phyloP scores from a whole-genome alignment of 2,888 invertebrate genomes.

The Cantharis rufa region DNA sequence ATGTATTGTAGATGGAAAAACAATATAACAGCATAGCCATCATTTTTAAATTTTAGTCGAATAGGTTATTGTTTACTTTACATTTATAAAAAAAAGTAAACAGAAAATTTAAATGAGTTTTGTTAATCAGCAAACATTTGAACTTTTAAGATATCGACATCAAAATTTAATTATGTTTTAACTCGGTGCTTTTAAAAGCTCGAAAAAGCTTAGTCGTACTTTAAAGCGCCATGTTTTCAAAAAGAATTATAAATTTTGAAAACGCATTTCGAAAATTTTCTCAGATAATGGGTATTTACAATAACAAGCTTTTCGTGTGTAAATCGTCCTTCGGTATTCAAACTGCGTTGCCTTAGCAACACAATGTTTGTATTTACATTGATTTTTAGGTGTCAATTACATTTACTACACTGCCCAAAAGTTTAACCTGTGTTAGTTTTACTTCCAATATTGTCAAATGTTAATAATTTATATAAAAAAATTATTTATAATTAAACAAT shows the following conservation, averaged over 20 bases:
- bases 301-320: background rate
- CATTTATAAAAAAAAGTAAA: background rate
- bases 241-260: background rate
- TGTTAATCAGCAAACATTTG: background rate
- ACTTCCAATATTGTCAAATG: background rate
- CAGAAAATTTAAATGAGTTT: background rate
- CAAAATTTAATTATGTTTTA: background rate
- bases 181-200: background rate
- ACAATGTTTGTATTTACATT: slow-evolving; percentile 17
- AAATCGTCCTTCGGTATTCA: background rate
- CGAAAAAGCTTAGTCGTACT: background rate
- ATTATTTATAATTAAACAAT: background rate
- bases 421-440: background rate
- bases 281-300: background rate
- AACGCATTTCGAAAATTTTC: background rate
- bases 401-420: background rate
- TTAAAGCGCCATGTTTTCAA: background rate
- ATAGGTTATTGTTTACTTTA: background rate
- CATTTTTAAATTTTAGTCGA: background rate
- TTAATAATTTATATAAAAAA: background rate
- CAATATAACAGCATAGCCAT: background rate
- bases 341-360: slow-evolving; percentile 11
- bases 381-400: slow-evolving; percentile 17
- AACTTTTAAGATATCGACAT: background rate
- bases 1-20: background rate